These are phyloP conservation scores for Neomonachus schauinslandi DNA, from an alignment of 2,113 vertebrate genomes.

Conservation along the genomic window DNA sequence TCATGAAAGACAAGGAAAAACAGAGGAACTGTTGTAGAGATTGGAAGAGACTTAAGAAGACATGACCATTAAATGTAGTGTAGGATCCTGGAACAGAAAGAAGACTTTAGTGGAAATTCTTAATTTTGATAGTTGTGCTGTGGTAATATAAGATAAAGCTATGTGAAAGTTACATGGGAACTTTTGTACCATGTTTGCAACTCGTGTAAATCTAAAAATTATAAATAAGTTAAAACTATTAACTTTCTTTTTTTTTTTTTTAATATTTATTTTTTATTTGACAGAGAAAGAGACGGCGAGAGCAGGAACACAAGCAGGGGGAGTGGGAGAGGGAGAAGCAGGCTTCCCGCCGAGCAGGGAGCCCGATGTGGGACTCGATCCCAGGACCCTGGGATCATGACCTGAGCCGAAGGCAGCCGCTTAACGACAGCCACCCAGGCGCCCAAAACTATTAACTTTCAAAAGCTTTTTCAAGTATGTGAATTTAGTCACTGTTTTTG, in stretches of 20 bases:
- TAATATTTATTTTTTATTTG: no score
- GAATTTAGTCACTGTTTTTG: conserved; percentile 27
- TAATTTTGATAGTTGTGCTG: not conserved
- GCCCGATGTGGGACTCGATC: no score
- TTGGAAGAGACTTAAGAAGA: not conserved
- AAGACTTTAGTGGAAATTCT: conserved; percentile 11
- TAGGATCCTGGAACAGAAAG: not conserved
- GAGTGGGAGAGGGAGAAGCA: no score
- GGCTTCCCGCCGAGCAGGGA: no score
- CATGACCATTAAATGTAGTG: not conserved
- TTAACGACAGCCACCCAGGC: no score
- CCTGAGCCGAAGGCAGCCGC: no score
- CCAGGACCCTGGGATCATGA: no score
- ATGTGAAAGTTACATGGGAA: not conserved
- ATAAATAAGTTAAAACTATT: not conserved
- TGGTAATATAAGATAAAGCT: not conserved
- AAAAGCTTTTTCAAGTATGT: not conserved
- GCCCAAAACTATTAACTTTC: not conserved
- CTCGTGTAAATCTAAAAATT: conserved; percentile 33
- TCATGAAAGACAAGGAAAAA: not conserved
- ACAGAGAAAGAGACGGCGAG: no score
- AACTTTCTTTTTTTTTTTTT: not conserved
- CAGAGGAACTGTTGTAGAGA: not conserved
- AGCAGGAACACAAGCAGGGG: no score
- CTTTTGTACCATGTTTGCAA: not conserved